Evolutionary conservation across 2,113 vertebrate species (phyloP).

Genomic region (Macroglossus sobrinus): DNA sequence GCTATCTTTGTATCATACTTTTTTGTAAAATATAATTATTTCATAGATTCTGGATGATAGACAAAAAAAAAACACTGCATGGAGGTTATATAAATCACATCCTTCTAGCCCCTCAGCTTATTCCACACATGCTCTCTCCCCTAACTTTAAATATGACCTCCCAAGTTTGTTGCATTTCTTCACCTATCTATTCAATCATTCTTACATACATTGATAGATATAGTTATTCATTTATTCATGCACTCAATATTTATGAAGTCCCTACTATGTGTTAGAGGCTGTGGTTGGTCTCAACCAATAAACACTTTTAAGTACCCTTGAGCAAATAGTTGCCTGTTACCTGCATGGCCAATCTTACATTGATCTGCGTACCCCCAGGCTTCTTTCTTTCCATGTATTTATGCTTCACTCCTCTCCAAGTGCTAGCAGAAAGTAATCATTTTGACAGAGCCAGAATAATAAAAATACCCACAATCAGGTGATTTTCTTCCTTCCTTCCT

Average conservation of each 20-base stretch:
- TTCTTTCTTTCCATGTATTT: background rate
- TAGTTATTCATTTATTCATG: background rate
- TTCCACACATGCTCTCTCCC: accelerated
- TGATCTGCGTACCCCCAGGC: accelerated
- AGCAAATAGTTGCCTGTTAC: background rate
- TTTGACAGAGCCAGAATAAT: background rate
- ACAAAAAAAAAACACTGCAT: background rate
- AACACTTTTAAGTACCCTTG: background rate
- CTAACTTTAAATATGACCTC: background rate
- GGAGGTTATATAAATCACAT: background rate
- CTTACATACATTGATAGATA: background rate
- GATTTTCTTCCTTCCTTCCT: background rate
- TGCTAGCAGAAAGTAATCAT: background rate
- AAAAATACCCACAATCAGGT: background rate
- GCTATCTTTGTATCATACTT: background rate
- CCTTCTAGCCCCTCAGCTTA: background rate
- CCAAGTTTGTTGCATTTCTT: background rate
- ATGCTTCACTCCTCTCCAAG: background rate
- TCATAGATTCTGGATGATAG: background rate
- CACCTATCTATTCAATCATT: background rate
- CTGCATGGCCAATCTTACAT: background rate
- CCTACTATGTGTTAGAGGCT: background rate
- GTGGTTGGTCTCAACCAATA: background rate
- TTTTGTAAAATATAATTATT: background rate
- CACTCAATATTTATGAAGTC: background rate